Evolutionary conservation across 2,113 vertebrate species (phyloP), one percentile per base, ranked within the genome.

Genomic region (Athene noctua): DNA sequence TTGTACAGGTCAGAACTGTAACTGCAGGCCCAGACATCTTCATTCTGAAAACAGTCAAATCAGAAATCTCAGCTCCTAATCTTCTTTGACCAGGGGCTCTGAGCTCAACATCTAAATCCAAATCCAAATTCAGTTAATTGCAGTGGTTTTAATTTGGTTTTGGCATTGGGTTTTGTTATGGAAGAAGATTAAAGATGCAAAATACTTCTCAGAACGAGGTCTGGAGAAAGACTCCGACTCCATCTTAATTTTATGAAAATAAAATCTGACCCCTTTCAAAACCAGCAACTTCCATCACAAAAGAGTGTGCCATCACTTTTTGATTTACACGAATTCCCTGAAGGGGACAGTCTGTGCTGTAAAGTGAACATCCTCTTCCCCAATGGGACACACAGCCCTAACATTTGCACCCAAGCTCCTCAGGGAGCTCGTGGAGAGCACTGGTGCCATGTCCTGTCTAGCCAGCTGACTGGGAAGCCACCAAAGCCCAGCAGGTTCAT

Each of bases 341-440:
- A 44, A 86, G 23, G 26, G 55, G 42, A 25, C 11, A 44, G 9
- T 16, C 2, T 1, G 6, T 61, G 8, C 11, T 44, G 9, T n/a
- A 32, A 86, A 73, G 14, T 6, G 6, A 83, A 70, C 16, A 21
- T 36, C 3, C 3, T 1, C 9, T 54, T 7, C 13, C 1, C 22
- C 47, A 61, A 1, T 5, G 22, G 11, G 19, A 15, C 2, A 1
- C 1, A 0, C 12, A 82, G 38, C 15, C 20, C 57, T 55, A 38
- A 55, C 29, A 44, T 68, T 86, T 72, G 10, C 59, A n/a, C 7
- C 30, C 5, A 11, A 9, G 26, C 4, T 72, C 9, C 15, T 8
- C 44, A 65, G 16, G 20, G 52, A 59, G 11, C 10, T 67, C 15
- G 0, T 26, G 21, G 54, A 90, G 42, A 59, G 23, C 4, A 59